Percentiles rank a stretch among this genome's conserved stretches.
Conservation (phyloP, 2,113 vertebrate genomes). For the Ovis canadensis region DNA sequence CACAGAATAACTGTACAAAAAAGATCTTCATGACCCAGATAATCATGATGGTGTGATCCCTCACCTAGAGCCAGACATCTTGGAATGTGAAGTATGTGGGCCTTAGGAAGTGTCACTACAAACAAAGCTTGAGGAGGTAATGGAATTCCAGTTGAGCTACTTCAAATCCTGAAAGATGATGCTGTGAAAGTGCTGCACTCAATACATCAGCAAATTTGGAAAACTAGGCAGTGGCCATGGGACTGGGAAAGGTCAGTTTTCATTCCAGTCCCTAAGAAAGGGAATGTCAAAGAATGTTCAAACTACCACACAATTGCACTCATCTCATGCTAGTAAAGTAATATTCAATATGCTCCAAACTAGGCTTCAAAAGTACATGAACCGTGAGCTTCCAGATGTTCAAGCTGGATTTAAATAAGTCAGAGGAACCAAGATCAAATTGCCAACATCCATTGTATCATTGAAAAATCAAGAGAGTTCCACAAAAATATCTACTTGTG, state of each 20-base stretch:
- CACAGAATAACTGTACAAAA: neutral
- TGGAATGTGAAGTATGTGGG: neutral
- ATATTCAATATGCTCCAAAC: neutral
- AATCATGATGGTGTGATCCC: neutral
- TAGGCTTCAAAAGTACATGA: neutral
- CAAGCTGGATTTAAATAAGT: neutral
- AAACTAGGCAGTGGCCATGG: neutral
- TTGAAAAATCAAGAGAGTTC: neutral
- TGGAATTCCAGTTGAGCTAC: neutral
- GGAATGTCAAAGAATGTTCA: neutral
- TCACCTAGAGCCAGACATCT: neutral
- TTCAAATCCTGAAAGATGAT: neutral
- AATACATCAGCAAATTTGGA: neutral
- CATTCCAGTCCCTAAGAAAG: neutral
- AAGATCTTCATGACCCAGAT: neutral
- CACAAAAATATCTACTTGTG: neutral
- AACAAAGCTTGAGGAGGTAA: neutral
- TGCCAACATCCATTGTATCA: neutral
- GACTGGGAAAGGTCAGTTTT: neutral
- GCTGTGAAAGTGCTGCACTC: neutral
- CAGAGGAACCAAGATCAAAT: neutral
- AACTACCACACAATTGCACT: neutral
- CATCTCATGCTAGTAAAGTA: neutral
- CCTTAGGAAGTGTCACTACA: neutral
- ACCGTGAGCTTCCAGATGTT: neutral